Evolutionary conservation across 2,797 vertebrate species (phyloP).

Genomic region (Cetoscarus ocellatus): DNA sequence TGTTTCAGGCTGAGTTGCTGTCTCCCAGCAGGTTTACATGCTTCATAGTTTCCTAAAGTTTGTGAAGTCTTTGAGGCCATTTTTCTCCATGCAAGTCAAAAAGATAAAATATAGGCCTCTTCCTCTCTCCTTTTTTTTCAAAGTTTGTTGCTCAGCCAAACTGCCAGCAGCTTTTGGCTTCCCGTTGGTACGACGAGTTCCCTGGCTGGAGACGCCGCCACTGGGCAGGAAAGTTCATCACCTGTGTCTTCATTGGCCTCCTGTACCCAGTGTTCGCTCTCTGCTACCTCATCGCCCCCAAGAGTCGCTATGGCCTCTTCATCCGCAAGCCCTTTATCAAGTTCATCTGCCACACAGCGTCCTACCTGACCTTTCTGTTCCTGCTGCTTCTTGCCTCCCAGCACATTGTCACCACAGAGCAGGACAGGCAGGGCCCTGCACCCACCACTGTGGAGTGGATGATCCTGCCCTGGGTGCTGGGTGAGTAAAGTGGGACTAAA

Average conservation of each 20-base stretch:
- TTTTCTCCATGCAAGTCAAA: constrained; percentile 11
- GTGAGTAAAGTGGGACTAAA: constrained; percentile 57
- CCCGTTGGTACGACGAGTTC: constrained; percentile 98
- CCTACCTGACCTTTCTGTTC: constrained; percentile 99
- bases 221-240: constrained; percentile 97
- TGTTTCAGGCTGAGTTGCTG: constrained; percentile 16
- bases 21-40: constrained; percentile 8
- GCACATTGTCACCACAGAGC: constrained; percentile 91
- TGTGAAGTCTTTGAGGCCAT: constrained; percentile 2
- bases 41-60: background rate
- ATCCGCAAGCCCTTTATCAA: constrained; percentile 99
- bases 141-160: constrained; percentile 99
- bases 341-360: constrained; percentile 99
- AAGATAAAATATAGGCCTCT: constrained; percentile 1
- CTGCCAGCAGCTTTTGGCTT: constrained; percentile 97
- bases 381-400: constrained; percentile 97
- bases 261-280: constrained; percentile 95
- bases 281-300: constrained; percentile 96
- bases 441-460: constrained; percentile 98
- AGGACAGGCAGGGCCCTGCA: constrained; percentile 89
- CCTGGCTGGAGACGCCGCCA: constrained; percentile 97
- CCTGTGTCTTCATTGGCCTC: constrained; percentile 95
- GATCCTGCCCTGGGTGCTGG: constrained; percentile 91
- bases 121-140: constrained; percentile 38
- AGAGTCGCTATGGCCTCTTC: constrained; percentile 95